A percentile compares a stretch with the other conserved stretches of the same genome.
phyloP scores from a whole-genome alignment of 2,888 invertebrate species.

The Drosophila nr. perissopoda region DNA sequence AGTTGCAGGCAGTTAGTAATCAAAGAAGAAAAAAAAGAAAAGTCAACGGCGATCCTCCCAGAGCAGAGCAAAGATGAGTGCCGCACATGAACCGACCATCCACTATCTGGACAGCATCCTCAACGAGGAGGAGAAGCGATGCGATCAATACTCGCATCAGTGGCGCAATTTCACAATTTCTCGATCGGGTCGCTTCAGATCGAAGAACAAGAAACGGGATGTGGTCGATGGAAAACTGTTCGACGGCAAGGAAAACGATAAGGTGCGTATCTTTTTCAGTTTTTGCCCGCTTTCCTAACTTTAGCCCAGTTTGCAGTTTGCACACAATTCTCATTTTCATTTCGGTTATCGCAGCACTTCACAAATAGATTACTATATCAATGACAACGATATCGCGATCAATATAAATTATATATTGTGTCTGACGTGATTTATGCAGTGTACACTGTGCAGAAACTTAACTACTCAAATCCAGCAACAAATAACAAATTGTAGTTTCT shows the following conservation, averaged over 20 bases:
- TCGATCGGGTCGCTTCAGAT: slow-evolving; percentile 87
- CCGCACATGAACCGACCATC: slow-evolving; percentile 80
- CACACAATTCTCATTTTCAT: slow-evolving; percentile 19
- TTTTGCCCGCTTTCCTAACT: neutral
- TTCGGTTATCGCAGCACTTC: slow-evolving; percentile 28
- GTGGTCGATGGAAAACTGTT: slow-evolving; percentile 86
- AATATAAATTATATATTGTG: slow-evolving; percentile 31
- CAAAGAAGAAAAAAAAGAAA: neutral
- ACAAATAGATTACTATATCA: slow-evolving; percentile 38
- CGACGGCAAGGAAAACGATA: slow-evolving; percentile 82
- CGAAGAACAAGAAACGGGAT: slow-evolving; percentile 86
- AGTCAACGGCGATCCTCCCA: slow-evolving; percentile 33
- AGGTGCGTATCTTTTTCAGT: slow-evolving; percentile 48
- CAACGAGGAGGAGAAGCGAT: slow-evolving; percentile 83
- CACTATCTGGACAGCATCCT: slow-evolving; percentile 83
- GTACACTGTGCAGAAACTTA: neutral
- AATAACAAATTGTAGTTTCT: neutral
- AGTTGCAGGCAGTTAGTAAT: neutral
- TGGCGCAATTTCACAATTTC: slow-evolving; percentile 86
- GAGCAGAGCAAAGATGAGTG: slow-evolving; percentile 68
- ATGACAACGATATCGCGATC: slow-evolving; percentile 38
- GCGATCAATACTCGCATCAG: slow-evolving; percentile 83
- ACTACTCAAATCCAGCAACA: neutral
- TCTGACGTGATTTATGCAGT: slow-evolving; percentile 44
- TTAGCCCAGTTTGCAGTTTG: neutral